These are phyloP conservation scores for Sarcophaga rosellei DNA, from an alignment of 2,888 invertebrate species.

Conservation along the genomic window DNA sequence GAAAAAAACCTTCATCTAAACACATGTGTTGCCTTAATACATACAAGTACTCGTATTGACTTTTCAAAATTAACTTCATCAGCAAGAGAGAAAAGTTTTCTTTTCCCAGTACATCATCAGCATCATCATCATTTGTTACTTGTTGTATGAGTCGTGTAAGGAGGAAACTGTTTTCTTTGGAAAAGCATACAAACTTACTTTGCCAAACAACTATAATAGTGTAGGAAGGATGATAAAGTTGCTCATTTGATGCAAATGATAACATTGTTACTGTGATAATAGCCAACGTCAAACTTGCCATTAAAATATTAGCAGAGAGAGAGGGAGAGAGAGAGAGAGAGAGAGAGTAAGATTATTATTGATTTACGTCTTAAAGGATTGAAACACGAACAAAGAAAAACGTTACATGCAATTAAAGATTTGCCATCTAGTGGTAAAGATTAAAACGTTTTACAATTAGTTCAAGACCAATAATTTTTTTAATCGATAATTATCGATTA, in stretches of 20 bases:
- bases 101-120: too few species aligned
- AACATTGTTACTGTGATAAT: constrained; percentile 46
- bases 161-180: background rate
- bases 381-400: too few species aligned
- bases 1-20: background rate
- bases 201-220: constrained; percentile 12
- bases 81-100: constrained; percentile 50
- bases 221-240: constrained; percentile 30
- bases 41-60: constrained; percentile 44
- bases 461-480: too few species aligned
- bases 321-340: too few species aligned
- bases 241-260: constrained; percentile 39
- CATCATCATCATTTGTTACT: too few species aligned
- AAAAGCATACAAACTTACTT: constrained; percentile 19
- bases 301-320: background rate
- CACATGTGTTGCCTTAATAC: background rate
- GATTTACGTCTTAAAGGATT: too few species aligned
- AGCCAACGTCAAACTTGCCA: constrained; percentile 7
- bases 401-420: too few species aligned
- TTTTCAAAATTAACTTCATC: constrained; percentile 65
- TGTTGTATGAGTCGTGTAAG: too few species aligned
- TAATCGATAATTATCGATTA: too few species aligned
- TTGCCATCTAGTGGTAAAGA: too few species aligned
- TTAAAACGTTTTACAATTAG: too few species aligned
- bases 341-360: too few species aligned